A percentile compares a stretch with the other conserved stretches of the same genome.
phyloP scores from a whole-genome alignment of 2,113 vertebrate species.

The Haliaeetus leucogaster region DNA sequence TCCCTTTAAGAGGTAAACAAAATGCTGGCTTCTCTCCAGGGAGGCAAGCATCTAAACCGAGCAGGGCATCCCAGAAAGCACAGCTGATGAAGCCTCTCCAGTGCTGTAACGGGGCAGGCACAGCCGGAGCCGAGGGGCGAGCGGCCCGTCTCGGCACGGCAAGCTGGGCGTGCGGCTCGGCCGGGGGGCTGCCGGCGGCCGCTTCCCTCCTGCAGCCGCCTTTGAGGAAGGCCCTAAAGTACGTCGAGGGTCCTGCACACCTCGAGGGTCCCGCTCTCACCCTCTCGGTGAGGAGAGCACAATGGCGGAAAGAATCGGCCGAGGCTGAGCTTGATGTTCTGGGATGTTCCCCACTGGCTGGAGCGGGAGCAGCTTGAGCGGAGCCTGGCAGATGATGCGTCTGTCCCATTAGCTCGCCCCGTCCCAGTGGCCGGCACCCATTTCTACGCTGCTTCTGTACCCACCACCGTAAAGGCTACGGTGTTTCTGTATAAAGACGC shows the following conservation, averaged over 20 bases:
- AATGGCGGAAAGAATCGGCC: neutral
- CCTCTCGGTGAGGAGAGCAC: neutral
- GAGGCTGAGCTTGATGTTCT: neutral
- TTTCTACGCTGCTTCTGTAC: neutral
- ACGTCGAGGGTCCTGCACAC: neutral
- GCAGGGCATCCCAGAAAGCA: neutral
- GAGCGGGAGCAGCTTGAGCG: neutral
- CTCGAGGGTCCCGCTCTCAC: neutral
- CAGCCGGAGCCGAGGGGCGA: accelerated
- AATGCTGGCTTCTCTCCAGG: slow-evolving; percentile 5
- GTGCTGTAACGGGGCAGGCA: neutral
- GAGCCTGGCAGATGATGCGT: neutral
- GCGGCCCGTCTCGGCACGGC: accelerated
- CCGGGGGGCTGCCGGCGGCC: neutral
- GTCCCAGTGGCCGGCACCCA: accelerated
- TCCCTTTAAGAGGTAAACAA: slow-evolving; percentile 28
- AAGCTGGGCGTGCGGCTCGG: neutral
- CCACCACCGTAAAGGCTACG: neutral
- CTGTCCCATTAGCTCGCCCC: neutral
- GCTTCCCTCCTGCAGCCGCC: neutral
- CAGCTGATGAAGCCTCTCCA: neutral
- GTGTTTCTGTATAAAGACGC: neutral
- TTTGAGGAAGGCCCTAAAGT: neutral
- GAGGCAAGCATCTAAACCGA: neutral
- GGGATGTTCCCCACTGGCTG: neutral